Conservation (phyloP, 2,888 invertebrate species). For the Tortricodes alternella region DNA sequence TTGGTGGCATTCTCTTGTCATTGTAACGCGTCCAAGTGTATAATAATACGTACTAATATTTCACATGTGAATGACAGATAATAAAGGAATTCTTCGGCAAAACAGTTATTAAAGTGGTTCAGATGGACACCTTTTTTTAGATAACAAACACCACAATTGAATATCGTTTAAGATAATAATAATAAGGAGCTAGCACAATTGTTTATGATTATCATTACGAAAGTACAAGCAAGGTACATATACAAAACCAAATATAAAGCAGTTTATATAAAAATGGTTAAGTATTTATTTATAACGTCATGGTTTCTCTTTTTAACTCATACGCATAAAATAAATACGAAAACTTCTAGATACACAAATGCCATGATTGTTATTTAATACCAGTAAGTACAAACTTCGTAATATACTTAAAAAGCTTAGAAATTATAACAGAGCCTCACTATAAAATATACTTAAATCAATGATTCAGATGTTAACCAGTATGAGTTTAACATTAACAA, state of each 20-base stretch:
- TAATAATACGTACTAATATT: background rate
- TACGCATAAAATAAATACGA: too few species aligned
- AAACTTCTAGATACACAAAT: too few species aligned
- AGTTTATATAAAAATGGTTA: background rate
- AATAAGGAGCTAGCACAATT: too few species aligned
- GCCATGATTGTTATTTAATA: too few species aligned
- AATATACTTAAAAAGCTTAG: background rate
- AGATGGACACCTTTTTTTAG: background rate
- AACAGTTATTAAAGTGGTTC: background rate
- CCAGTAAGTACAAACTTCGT: too few species aligned
- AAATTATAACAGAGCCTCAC: too few species aligned
- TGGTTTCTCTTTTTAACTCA: background rate
- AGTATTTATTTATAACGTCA: conserved; percentile 8
- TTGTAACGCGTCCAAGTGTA: background rate
- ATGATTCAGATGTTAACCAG: background rate
- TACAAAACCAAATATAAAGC: background rate
- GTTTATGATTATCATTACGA: background rate
- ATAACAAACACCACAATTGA: too few species aligned
- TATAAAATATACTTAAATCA: background rate
- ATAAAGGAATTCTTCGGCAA: background rate
- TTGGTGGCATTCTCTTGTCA: too few species aligned
- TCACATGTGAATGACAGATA: background rate
- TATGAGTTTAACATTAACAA: conserved; percentile 9
- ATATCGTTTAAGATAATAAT: too few species aligned
- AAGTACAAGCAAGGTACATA: background rate